Evolutionary conservation across 2,113 vertebrate genomes (phyloP).

Genomic region (Plecturocebus donacophilus): DNA sequence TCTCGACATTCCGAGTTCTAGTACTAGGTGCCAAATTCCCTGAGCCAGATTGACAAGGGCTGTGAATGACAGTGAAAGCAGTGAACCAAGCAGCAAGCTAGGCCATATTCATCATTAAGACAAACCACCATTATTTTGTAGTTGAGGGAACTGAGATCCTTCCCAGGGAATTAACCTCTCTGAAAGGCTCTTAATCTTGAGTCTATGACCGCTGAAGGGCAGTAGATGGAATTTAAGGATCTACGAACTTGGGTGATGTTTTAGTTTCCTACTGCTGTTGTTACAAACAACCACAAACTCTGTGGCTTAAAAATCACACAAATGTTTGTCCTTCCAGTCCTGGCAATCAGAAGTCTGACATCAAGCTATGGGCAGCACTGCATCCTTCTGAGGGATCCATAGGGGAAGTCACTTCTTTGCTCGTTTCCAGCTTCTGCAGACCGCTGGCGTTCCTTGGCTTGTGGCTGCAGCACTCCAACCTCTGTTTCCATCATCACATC

Average conservation of each 20-base stretch:
- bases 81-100: neutral
- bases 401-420: neutral
- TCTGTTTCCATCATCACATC: neutral
- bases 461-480: too few relatives aligned
- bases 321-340: neutral
- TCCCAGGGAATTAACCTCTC: neutral
- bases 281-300: neutral
- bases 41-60: neutral
- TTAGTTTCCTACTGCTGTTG: neutral
- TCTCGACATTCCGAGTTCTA: neutral
- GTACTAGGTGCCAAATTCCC: neutral
- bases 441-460: neutral
- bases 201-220: neutral
- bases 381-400: accelerated
- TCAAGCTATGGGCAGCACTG: accelerated
- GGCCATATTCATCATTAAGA: neutral
- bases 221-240: too few relatives aligned
- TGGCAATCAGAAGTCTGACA: neutral
- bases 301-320: neutral
- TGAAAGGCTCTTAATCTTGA: neutral
- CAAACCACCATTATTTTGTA: neutral
- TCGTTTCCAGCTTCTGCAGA: too few relatives aligned
- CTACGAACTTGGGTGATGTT: neutral
- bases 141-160: neutral
- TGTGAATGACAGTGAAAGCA: neutral